phyloP scores from a whole-genome alignment of 2,888 invertebrate species.

The Cyaniris semiargus region DNA sequence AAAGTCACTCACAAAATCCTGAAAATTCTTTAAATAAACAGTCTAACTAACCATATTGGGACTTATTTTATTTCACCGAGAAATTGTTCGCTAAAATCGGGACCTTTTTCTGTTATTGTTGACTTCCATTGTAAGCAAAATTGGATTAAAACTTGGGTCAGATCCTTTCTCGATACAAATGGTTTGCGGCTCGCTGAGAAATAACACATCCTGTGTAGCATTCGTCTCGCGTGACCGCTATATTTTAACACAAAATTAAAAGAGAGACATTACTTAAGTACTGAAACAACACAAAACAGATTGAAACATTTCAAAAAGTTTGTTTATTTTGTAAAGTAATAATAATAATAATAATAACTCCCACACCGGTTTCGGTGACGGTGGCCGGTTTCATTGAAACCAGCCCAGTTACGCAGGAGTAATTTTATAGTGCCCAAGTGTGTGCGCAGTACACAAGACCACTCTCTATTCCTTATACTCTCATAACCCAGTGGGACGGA shows the following conservation, averaged over 20 bases:
- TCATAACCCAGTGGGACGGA: no score
- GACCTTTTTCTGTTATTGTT: slow-evolving; percentile 33
- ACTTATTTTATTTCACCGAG: slow-evolving; percentile 23
- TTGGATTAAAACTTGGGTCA: slow-evolving; percentile 33
- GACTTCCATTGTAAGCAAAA: slow-evolving; percentile 32
- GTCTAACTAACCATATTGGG: slow-evolving; percentile 15
- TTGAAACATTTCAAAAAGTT: not conserved
- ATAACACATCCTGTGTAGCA: slow-evolving; percentile 21
- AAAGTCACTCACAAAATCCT: slow-evolving; percentile 13
- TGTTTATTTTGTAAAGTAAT: not conserved
- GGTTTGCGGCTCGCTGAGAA: slow-evolving; percentile 15
- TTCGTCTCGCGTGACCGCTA: slow-evolving; percentile 26
- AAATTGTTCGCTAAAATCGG: slow-evolving; percentile 24
- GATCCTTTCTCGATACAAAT: slow-evolving; percentile 34
- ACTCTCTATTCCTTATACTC: no score
- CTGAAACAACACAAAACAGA: not conserved
- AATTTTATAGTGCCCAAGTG: no score
- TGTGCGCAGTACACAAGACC: no score
- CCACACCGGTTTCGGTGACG: no score
- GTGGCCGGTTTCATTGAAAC: no score
- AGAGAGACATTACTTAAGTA: not conserved
- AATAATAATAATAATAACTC: no score
- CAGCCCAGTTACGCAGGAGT: no score
- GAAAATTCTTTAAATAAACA: slow-evolving; percentile 7
- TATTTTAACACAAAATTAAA: slow-evolving; percentile 27